A percentile compares a stretch with the other conserved stretches of the same genome.
These are phyloP conservation scores for Dynastes hyllus DNA, from an alignment of 2,888 invertebrate genomes.

Conservation along the genomic window DNA sequence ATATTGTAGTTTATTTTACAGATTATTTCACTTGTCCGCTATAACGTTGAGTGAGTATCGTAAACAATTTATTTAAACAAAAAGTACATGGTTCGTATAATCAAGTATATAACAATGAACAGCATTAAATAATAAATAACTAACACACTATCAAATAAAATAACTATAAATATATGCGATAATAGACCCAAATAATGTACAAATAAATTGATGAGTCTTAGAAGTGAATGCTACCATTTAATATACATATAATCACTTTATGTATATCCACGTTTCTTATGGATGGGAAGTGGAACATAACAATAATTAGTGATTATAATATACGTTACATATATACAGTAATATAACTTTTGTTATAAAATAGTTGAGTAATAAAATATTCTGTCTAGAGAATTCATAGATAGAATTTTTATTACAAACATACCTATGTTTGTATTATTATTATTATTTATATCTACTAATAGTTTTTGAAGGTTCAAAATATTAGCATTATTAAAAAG, in stretches of 20 bases:
- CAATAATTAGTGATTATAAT: constrained; percentile 37
- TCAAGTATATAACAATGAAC: constrained; percentile 50
- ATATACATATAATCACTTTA: constrained; percentile 16
- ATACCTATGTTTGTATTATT: constrained; percentile 28
- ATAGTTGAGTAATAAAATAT: constrained; percentile 41
- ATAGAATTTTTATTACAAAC: constrained; percentile 41
- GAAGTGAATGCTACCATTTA: constrained; percentile 5
- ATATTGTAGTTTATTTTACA: no score
- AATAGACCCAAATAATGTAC: constrained; percentile 24
- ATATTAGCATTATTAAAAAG: constrained; percentile 46
- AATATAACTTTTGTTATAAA: constrained; percentile 36
- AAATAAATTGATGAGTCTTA: constrained; percentile 21
- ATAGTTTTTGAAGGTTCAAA: constrained; percentile 42
- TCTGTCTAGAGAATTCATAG: constrained; percentile 7
- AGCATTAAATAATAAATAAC: constrained; percentile 19
- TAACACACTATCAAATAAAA: constrained; percentile 37
- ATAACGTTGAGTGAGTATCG: no score
- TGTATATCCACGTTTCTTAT: constrained; percentile 27
- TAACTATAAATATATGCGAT: constrained; percentile 21
- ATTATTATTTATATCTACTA: constrained; percentile 41
- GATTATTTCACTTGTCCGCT: no score
- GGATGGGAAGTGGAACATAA: constrained; percentile 14
- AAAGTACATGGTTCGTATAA: constrained; percentile 42
- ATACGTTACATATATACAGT: constrained; percentile 27
- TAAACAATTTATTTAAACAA: constrained; percentile 41